Conservation (phyloP, 2,113 vertebrate genomes). For the Pygoscelis adeliae region DNA sequence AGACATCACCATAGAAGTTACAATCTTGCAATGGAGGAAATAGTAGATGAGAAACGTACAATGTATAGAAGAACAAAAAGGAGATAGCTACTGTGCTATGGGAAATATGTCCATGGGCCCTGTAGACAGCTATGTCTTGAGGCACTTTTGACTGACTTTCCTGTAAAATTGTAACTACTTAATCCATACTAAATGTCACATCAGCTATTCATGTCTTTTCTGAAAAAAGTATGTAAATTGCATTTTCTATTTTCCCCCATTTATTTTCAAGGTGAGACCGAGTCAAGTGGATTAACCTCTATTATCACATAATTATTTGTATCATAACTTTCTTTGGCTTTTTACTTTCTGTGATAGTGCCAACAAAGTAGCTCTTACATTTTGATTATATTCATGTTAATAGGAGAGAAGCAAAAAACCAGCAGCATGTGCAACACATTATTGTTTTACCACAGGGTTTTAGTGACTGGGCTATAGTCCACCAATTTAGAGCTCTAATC, state of each 20-base stretch:
- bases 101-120: neutral
- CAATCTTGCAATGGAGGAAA: neutral
- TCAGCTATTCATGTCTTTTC: neutral
- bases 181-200: neutral
- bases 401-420: conserved; percentile 48
- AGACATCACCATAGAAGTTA: neutral
- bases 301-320: neutral
- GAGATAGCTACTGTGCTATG: neutral
- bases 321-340: conserved; percentile 20
- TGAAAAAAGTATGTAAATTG: neutral
- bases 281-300: neutral
- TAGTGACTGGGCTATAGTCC: conserved; percentile 43
- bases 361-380: conserved; percentile 43
- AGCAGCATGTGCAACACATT: conserved; percentile 23
- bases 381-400: conserved; percentile 62
- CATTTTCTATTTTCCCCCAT: neutral
- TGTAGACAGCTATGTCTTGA: neutral
- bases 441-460: conserved; percentile 36
- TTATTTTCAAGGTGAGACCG: neutral
- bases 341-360: conserved; percentile 28
- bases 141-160: neutral
- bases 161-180: neutral
- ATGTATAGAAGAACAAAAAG: neutral
- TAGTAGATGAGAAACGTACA: neutral
- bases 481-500: conserved; percentile 64